Base-by-base conservation (phyloP, 2,797 vertebrate species). In the Clarias pachynema region DNA sequence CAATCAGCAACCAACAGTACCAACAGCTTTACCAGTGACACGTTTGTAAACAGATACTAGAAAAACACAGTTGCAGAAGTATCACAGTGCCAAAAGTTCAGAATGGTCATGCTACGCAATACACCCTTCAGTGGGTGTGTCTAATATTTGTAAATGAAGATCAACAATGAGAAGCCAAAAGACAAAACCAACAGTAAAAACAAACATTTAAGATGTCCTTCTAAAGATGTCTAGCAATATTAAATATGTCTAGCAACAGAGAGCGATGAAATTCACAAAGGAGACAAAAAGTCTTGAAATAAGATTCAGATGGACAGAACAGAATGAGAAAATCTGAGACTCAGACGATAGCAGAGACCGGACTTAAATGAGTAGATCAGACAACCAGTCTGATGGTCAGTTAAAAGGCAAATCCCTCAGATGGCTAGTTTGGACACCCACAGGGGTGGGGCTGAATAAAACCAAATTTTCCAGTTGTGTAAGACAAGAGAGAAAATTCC, bases 401-500 rank as follows among this genome's bases (percentile, higher is more conserved):
- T 40, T 63, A 26, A 63, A 26, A 63, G 10, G 26, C 40, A 53
- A 5, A 80, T 6, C n/a, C 15, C 40, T 53, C 10, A 31, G n/a
- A 44, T 66, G 62, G 53, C 49, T 40, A 31, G 62, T 49, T 7
- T 80, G 79, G n/a, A 65, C 49, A 53, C 22, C 20, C 56, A 20
- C 16, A 34, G 6, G 37, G 69, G 69, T 60, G 57, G 70, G n/a
- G 26, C 37, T 31, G 8, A 15, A 24, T 72, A 20, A 83, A 87
- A 87, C 65, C 83, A 88, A 87, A 86, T 85, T 82, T 87, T 84
- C 84, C 60, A 83, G 84, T 86, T 86, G 86, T 79, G 81, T 79
- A 81, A 88, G 82, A 87, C 66, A 29, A 72, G 82, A 80, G 79
- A 86, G 74, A 88, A 88, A 88, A 77, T 83, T 89, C 86, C 79